phyloP scores from a whole-genome alignment of 64 coral and sea anemone genomes.

The Stylophora pistillata region DNA sequence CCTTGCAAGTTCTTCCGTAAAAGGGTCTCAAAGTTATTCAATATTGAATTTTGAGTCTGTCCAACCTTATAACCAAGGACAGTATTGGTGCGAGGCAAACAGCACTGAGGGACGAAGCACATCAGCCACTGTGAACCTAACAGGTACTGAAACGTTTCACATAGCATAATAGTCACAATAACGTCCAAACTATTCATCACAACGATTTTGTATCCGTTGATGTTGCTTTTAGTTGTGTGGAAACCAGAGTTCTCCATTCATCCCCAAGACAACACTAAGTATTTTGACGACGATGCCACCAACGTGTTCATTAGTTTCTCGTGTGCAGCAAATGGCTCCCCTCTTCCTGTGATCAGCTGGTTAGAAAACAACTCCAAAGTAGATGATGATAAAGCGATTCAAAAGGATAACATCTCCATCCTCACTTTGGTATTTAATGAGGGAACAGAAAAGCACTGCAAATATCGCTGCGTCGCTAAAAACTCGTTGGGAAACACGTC shows the following conservation, averaged over 20 bases:
- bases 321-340: slow-evolving; percentile 9
- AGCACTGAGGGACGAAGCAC: slow-evolving; percentile 2
- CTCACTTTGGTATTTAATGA: not conserved
- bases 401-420: not conserved
- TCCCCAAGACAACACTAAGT: not conserved
- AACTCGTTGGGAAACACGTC: not conserved
- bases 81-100: slow-evolving; percentile 36
- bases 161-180: no score
- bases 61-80: not conserved
- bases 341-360: slow-evolving; percentile 1
- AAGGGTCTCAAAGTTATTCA: not conserved
- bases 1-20: not conserved
- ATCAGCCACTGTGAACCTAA: not conserved
- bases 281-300: not conserved
- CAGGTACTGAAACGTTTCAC: not conserved
- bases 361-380: slow-evolving; percentile 23
- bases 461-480: slow-evolving; percentile 8
- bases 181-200: not conserved
- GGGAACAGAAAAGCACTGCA: not conserved
- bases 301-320: not conserved
- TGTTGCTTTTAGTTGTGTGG: not conserved
- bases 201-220: not conserved
- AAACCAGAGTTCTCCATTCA: slow-evolving; percentile 11
- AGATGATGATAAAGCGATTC: not conserved
- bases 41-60: not conserved